Base-by-base conservation (phyloP, 2,888 invertebrate genomes). In the Scaptomyza parva region DNA sequence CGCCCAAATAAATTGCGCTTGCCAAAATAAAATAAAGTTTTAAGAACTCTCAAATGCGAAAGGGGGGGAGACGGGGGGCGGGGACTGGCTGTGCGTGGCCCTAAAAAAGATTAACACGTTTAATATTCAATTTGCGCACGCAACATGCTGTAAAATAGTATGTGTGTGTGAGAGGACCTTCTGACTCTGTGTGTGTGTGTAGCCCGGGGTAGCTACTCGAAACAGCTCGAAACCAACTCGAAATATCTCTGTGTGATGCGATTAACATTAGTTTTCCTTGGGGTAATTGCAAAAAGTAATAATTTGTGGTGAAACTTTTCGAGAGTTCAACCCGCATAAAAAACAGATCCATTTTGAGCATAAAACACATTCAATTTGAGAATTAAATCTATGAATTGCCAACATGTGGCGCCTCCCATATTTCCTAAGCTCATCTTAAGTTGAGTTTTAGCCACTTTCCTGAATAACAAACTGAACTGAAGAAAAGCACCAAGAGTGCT, bases 71-170 rank as follows among this genome's bases (percentile, higher is more conserved):
- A 26, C 6, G 20, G 33, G 26, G 18, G 9, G n/a, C 14, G 12
- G 12, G 8, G 4, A n/a, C 3, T 2, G 1, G 53, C 28, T 51
- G 33, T 54, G 62, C 61, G 76, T 76, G 74, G 72, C 75, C 79
- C 70, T 78, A 85, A 89, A 88, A 88, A 84, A 83, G 88, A 89
- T 90, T 89, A 88, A 89, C 86, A 88, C 77, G 79, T 85, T 89
- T 78, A 88, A 88, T 88, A 90, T 88, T 89, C 90, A 88, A 90
- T 88, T 88, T 90, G 70, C 55, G 70, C 50, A 78, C 80, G 69
- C 81, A 77, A 54, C 59, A 33, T 44, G 54, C 67, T 69, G 54
- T 63, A 52, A 57, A 60, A 62, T 68, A 60, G 60, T 68, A 61
- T 59, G 54, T 22, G 43, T 14, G 18, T 45, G 28, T 45, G 48